Evolutionary conservation across 2,113 vertebrate genomes (phyloP), one percentile per base, ranked within the genome.

Genomic region (Coryphaenoides rupestris): DNA sequence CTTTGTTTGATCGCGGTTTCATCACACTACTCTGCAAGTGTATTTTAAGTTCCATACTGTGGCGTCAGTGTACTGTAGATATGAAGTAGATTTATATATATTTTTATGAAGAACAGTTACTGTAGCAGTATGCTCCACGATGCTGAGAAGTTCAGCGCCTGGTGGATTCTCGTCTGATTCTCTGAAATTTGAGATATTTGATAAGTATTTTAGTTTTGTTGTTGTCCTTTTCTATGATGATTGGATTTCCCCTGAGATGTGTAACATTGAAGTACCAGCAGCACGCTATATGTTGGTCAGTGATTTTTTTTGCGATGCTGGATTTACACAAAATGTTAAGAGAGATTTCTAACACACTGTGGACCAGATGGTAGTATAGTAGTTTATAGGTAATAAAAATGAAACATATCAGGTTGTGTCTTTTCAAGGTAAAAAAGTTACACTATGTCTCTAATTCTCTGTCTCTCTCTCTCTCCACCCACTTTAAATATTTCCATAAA

Each of bases 21-120:
- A 12, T 40, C 33, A 7, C 33, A 40, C 9, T 40, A 40, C 33
- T 40, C 33, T 9, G 33, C 33, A 53, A 56, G 52, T 62, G 62
- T 61, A 21, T 54, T 69, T 56, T n/a, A n/a, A n/a, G n/a, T 33
- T 67, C 72, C 62, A 72, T 76, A 28, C 70, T 40, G 73, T 63
- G 68, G 54, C 70, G 56, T 66, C 77, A 65, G 72, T 62, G 57
- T 69, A 60, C 65, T 78, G 74, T 85, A 72, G 76, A 78, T 78
- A 76, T 22, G 66, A 80, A 73, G 66, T 78, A 75, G 76, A 69
- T 60, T 65, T 60, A 40, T 68, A 68, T 70, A 66, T 72, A 55
- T 58, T 33, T 72, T 78, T 84, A 40, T 72, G 67, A 28, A 57
- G 73, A 53, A 63, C 58, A 1, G 55, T 45, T 21, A 60, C 54